These are phyloP conservation scores for Villa cingulata DNA, from an alignment of 2,888 invertebrate genomes.

Conservation along the genomic window DNA sequence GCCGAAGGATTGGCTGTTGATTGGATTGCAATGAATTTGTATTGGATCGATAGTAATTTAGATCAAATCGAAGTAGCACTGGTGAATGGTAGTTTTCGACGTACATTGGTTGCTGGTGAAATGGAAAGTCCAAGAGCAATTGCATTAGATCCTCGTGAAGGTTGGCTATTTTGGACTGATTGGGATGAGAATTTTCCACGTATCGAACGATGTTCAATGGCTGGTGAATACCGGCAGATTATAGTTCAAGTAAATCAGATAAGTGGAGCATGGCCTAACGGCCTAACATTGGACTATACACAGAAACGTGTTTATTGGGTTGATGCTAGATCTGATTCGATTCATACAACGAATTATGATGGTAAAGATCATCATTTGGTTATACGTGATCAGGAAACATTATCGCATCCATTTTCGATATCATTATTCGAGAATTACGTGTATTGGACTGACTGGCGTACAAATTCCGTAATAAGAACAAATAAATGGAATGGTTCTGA, in stretches of 20 bases:
- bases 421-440: constrained; percentile 73
- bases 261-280: constrained; percentile 71
- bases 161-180: constrained; percentile 77
- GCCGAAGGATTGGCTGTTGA: constrained; percentile 84
- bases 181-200: constrained; percentile 68
- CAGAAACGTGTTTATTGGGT: constrained; percentile 68
- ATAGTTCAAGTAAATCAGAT: constrained; percentile 39
- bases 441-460: constrained; percentile 92
- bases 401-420: constrained; percentile 82
- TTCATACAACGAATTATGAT: constrained; percentile 71
- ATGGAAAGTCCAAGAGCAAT: constrained; percentile 77
- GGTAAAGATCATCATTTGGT: constrained; percentile 52
- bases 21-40: constrained; percentile 74
- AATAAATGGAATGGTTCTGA: constrained; percentile 78
- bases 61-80: constrained; percentile 73
- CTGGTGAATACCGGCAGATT: constrained; percentile 49
- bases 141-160: constrained; percentile 62
- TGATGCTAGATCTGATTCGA: constrained; percentile 78
- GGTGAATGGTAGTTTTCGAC: constrained; percentile 57
- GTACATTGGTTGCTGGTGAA: constrained; percentile 64
- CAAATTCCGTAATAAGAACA: constrained; percentile 70
- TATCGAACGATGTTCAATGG: constrained; percentile 70
- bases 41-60: constrained; percentile 76
- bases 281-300: constrained; percentile 64
- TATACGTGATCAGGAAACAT: constrained; percentile 55